Evolutionary conservation across 2,113 vertebrate species (phyloP).

Genomic region (Lophotis ruficrista): DNA sequence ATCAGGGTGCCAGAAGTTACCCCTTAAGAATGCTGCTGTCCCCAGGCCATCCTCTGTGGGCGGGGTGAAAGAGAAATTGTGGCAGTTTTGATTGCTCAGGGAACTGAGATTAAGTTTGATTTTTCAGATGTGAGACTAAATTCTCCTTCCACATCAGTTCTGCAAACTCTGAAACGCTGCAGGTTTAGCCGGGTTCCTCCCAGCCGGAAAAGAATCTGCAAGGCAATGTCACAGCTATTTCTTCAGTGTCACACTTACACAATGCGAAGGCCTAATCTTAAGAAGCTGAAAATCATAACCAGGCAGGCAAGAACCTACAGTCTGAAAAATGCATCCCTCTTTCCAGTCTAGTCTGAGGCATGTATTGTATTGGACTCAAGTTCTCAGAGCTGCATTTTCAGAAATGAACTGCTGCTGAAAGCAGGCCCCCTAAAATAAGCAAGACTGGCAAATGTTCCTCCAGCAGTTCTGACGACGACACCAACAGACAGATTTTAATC

Average conservation of each 20-base stretch:
- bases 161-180: background rate
- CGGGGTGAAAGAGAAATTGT: background rate
- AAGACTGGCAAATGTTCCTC: slow-evolving; percentile 33
- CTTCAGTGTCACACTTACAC: background rate
- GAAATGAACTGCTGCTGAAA: background rate
- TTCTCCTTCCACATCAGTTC: background rate
- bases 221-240: background rate
- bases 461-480: slow-evolving; percentile 20
- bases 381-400: background rate
- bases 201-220: background rate
- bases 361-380: background rate
- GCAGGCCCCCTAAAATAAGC: slow-evolving; percentile 26
- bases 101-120: background rate
- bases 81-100: background rate
- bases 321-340: background rate
- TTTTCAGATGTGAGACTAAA: background rate
- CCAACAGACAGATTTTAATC: slow-evolving; percentile 24
- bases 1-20: background rate
- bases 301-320: background rate
- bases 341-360: background rate
- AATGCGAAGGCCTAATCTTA: background rate
- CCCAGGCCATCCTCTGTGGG: background rate
- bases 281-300: slow-evolving; percentile 12
- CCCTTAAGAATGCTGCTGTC: background rate
- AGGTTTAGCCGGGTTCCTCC: background rate